Percentiles rank a stretch among this genome's conserved stretches.
Evolutionary conservation across 2,797 vertebrate genomes (phyloP).

Genomic region (Miichthys miiuy): DNA sequence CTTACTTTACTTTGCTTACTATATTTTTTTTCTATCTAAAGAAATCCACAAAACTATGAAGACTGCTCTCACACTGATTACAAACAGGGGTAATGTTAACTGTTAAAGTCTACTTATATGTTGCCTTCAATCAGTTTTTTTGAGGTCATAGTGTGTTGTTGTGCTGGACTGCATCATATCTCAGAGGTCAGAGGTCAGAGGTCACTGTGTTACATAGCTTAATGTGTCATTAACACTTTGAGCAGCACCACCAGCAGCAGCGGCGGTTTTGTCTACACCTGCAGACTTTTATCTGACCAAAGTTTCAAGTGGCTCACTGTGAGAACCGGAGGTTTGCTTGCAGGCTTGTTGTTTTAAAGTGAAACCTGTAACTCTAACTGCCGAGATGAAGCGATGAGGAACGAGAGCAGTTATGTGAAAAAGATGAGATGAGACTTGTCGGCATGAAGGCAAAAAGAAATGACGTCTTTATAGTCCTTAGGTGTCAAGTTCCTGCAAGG

Average conservation of each 20-base stretch:
- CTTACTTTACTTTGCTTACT: no score
- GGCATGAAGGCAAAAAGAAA: no score
- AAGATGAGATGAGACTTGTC: constrained; percentile 48
- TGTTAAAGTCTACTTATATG: no score
- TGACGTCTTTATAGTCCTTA: background rate
- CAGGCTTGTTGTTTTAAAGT: constrained; percentile 27
- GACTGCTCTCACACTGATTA: no score
- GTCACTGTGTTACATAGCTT: background rate
- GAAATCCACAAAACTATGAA: no score
- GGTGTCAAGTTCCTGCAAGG: background rate
- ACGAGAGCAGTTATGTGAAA: background rate
- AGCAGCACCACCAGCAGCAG: background rate
- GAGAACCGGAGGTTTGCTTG: constrained; percentile 9
- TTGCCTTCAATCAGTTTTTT: no score
- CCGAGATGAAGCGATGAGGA: constrained; percentile 6
- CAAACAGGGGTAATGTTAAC: no score
- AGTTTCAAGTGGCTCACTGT: constrained; percentile 7
- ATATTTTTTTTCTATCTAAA: no score
- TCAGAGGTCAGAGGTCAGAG: constrained; percentile 18
- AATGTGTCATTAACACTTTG: background rate
- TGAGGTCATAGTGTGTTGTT: no score
- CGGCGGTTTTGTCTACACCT: background rate
- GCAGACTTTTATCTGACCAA: background rate
- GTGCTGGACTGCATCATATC: no score
- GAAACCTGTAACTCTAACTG: constrained; percentile 10